Conservation (phyloP, 2,888 invertebrate genomes). For the Drosophila anomelani region DNA sequence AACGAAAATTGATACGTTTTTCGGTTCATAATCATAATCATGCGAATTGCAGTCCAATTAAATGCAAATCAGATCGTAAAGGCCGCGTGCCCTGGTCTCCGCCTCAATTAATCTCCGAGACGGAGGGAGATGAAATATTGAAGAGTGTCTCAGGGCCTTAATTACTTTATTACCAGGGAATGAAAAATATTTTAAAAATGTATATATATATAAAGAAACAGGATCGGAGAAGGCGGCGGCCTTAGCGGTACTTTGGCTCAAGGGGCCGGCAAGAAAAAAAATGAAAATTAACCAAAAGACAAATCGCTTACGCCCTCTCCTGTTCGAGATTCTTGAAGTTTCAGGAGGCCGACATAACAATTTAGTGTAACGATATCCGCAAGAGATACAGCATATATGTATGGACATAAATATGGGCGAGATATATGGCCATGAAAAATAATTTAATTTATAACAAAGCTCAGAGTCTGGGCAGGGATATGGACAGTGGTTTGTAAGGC, state of each 20-base stretch:
- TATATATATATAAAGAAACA: not conserved
- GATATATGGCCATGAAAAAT: constrained; percentile 46
- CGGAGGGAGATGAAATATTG: constrained; percentile 59
- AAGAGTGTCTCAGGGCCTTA: constrained; percentile 79
- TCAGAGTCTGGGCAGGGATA: constrained; percentile 18
- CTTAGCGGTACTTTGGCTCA: constrained; percentile 71
- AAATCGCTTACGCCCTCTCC: constrained; percentile 71
- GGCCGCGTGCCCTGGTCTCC: constrained; percentile 6
- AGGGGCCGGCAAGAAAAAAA: constrained; percentile 47
- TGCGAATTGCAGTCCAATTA: constrained; percentile 49
- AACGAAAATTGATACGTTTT: constrained; percentile 63
- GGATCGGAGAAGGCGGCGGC: constrained; percentile 46
- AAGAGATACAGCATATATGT: constrained; percentile 34
- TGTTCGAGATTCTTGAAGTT: constrained; percentile 3
- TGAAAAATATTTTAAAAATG: not conserved
- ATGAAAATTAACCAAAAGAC: constrained; percentile 69
- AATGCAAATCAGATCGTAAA: constrained; percentile 50
- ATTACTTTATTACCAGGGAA: constrained; percentile 76
- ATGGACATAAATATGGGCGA: constrained; percentile 46
- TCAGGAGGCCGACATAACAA: constrained; percentile 60
- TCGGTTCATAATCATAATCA: constrained; percentile 26
- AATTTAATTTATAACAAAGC: constrained; percentile 72
- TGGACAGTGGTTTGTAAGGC: constrained; percentile 45
- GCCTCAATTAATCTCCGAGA: constrained; percentile 59
- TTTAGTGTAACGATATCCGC: constrained; percentile 61